These are phyloP conservation scores for Alitta virens DNA, from an alignment of 2,888 invertebrate species.

Conservation along the genomic window DNA sequence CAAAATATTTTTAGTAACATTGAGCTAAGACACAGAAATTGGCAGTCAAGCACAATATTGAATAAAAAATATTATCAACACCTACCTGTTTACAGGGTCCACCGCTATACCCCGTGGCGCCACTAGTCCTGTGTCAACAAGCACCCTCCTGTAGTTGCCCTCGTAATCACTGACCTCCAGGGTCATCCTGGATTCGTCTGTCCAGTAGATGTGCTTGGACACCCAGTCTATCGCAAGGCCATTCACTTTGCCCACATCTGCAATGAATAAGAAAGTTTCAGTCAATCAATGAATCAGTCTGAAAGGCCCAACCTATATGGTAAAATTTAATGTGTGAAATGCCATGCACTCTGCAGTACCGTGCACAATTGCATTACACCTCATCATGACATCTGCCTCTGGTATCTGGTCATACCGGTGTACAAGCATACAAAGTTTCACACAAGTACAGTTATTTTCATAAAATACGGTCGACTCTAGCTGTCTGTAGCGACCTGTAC, in stretches of 20 bases:
- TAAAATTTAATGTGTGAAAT: too few species aligned
- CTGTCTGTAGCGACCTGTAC: too few species aligned
- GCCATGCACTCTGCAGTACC: too few species aligned
- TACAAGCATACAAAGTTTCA: too few species aligned
- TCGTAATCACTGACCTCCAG: constrained; percentile 46
- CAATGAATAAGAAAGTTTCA: neutral
- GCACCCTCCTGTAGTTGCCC: constrained; percentile 36
- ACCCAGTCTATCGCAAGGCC: constrained; percentile 47
- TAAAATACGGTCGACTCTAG: too few species aligned
- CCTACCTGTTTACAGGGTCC: constrained; percentile 22
- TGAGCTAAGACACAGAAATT: too few species aligned
- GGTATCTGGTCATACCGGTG: too few species aligned
- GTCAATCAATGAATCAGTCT: neutral
- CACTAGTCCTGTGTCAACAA: constrained; percentile 23
- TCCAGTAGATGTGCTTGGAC: constrained; percentile 49
- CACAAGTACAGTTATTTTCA: too few species aligned
- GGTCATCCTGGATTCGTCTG: constrained; percentile 37
- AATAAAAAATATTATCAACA: neutral
- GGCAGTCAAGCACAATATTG: too few species aligned
- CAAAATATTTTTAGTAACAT: too few species aligned
- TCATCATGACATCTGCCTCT: too few species aligned
- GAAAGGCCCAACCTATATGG: neutral
- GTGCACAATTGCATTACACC: too few species aligned
- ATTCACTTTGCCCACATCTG: constrained; percentile 34
- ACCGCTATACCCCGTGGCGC: constrained; percentile 23